A percentile compares a stretch with the other conserved stretches of the same genome.
Evolutionary conservation across 2,888 invertebrate genomes (phyloP).

Genomic region (Nemotelus nigrinus): DNA sequence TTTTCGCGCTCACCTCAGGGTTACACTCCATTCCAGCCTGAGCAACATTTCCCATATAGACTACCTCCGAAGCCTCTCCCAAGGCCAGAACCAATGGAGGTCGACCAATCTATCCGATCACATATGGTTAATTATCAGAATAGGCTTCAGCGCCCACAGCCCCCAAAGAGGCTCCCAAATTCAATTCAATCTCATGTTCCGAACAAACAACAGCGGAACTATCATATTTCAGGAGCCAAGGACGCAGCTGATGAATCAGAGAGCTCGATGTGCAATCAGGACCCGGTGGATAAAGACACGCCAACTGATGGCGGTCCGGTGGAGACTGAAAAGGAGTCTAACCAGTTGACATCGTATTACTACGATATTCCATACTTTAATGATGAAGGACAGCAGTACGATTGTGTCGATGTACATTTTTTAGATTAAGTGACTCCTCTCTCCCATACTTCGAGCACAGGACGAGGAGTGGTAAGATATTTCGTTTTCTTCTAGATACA

Average conservation of each 20-base stretch:
- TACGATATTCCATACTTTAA: neutral
- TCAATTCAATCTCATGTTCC: neutral
- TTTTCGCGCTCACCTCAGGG: too few species aligned
- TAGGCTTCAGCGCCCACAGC: constrained; percentile 14
- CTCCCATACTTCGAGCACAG: constrained; percentile 50
- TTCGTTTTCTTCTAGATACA: constrained; percentile 51
- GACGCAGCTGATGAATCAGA: neutral
- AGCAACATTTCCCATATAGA: too few species aligned
- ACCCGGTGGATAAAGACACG: neutral
- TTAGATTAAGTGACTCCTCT: constrained; percentile 51
- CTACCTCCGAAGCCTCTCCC: too few species aligned
- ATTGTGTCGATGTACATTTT: constrained; percentile 49
- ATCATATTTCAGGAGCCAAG: neutral
- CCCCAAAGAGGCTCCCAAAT: neutral
- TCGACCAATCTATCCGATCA: too few species aligned
- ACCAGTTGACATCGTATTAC: neutral
- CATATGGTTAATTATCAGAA: constrained; percentile 48
- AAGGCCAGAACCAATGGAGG: too few species aligned
- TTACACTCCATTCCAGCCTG: too few species aligned
- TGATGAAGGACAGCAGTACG: neutral
- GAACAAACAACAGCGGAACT: neutral
- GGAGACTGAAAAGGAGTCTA: too few species aligned
- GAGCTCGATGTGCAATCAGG: neutral
- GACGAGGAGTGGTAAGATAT: constrained; percentile 48
- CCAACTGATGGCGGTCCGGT: neutral